Evolutionary conservation across 2,888 invertebrate genomes (phyloP).

Genomic region (Argyresthia albistria): DNA sequence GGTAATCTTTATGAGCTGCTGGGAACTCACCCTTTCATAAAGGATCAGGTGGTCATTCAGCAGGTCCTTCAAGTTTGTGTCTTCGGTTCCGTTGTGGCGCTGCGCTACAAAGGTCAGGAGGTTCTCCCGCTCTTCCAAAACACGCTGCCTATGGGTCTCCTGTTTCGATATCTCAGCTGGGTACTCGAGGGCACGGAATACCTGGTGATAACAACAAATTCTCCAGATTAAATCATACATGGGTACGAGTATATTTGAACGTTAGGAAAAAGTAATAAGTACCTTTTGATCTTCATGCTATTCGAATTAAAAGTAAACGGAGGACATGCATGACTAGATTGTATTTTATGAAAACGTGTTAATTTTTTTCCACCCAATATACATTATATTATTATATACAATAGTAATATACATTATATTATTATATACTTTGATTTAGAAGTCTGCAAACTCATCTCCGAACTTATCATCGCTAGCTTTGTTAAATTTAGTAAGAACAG

Average conservation of each 20-base stretch:
- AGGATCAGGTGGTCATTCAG: slow-evolving; percentile 50
- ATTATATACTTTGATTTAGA: not conserved
- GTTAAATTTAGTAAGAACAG: slow-evolving; percentile 54
- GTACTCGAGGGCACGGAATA: slow-evolving; percentile 84
- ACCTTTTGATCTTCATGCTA: too few relatives aligned
- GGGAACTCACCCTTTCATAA: slow-evolving; percentile 45
- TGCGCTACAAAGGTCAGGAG: slow-evolving; percentile 75
- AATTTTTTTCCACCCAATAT: too few relatives aligned
- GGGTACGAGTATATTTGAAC: not conserved
- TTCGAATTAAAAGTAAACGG: too few relatives aligned
- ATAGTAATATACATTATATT: too few relatives aligned
- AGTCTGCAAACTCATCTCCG: slow-evolving; percentile 75
- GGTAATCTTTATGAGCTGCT: not conserved
- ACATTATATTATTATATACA: too few relatives aligned
- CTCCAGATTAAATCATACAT: not conserved
- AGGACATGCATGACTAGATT: too few relatives aligned
- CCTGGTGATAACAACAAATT: slow-evolving; percentile 56
- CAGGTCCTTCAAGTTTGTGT: slow-evolving; percentile 67
- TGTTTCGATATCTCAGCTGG: slow-evolving; percentile 82
- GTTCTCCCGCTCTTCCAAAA: slow-evolving; percentile 71
- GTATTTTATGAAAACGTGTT: too few relatives aligned
- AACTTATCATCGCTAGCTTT: slow-evolving; percentile 60
- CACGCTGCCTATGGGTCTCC: slow-evolving; percentile 71
- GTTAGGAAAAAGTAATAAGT: too few relatives aligned
- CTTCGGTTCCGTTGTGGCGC: slow-evolving; percentile 65